Evolutionary conservation across 64 coral and sea anemone genomes (phyloP).

Genomic region (Porites lutea): DNA sequence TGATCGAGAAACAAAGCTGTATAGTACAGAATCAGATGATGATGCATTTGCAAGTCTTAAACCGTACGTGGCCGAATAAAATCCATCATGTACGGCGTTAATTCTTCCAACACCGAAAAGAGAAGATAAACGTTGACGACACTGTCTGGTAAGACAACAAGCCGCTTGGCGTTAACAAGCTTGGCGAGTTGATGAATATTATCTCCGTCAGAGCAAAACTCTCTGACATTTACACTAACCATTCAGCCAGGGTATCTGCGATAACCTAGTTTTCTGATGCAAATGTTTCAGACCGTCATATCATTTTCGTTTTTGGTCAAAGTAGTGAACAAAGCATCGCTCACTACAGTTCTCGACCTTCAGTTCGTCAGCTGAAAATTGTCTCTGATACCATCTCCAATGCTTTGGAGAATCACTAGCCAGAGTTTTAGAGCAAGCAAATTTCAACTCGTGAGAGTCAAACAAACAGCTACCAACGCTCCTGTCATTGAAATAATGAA

Average conservation of each 20-base stretch:
- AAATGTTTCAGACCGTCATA: slow-evolving; percentile 18
- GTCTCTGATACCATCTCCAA: no score
- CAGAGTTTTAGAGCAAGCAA: no score
- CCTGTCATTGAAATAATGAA: no score
- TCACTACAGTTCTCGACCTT: no score
- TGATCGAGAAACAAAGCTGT: no score
- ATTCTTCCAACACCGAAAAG: not conserved
- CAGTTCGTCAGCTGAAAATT: no score
- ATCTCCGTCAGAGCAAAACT: slow-evolving; percentile 11
- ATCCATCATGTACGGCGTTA: not conserved
- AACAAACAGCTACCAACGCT: no score
- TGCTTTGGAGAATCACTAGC: no score
- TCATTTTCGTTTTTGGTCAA: slow-evolving; percentile 10
- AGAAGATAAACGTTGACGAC: not conserved
- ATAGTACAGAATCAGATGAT: slow-evolving; percentile 18
- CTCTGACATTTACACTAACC: slow-evolving; percentile 12
- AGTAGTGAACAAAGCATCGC: no score
- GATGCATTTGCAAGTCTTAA: not conserved
- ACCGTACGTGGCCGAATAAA: not conserved
- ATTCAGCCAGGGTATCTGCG: not conserved
- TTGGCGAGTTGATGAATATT: not conserved
- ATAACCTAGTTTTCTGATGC: slow-evolving; percentile 15
- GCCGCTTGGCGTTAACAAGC: slow-evolving; percentile 23
- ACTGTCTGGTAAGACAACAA: slow-evolving; percentile 33
- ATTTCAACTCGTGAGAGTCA: no score